Conservation (phyloP, 2,888 invertebrate genomes). For the Cataglyphis cursor region DNA sequence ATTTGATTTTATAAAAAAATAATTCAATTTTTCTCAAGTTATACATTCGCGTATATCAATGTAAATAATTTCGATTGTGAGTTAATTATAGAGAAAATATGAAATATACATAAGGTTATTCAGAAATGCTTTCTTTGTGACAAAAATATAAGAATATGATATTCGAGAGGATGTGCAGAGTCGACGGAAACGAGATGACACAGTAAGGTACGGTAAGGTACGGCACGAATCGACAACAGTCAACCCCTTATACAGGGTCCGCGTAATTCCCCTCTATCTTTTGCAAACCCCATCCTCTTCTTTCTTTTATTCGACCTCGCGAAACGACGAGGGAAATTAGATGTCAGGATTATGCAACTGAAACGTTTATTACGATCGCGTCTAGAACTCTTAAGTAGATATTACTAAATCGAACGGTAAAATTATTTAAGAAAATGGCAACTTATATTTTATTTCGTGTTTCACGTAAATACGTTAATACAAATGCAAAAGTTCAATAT, state of each 20-base stretch:
- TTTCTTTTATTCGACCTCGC: slow-evolving; percentile 20
- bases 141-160: slow-evolving; percentile 65
- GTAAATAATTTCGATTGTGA: not conserved
- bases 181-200: slow-evolving; percentile 64
- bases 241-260: slow-evolving; percentile 51
- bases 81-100: not conserved
- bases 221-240: slow-evolving; percentile 69
- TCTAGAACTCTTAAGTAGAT: slow-evolving; percentile 1
- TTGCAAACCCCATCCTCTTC: not conserved
- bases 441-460: not conserved
- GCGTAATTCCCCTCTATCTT: slow-evolving; percentile 20
- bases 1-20: not conserved
- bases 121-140: slow-evolving; percentile 55
- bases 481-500: not conserved
- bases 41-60: not conserved
- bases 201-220: slow-evolving; percentile 69
- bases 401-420: not conserved
- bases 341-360: slow-evolving; percentile 60
- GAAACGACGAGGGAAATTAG: slow-evolving; percentile 45
- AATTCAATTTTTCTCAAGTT: not conserved
- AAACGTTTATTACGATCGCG: slow-evolving; percentile 18
- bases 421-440: not conserved
- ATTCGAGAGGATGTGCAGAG: slow-evolving; percentile 53
- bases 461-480: not conserved
- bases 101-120: slow-evolving; percentile 28